Conservation (phyloP, 1,140 invertebrate genomes). For the Wiebesia pumilae region DNA sequence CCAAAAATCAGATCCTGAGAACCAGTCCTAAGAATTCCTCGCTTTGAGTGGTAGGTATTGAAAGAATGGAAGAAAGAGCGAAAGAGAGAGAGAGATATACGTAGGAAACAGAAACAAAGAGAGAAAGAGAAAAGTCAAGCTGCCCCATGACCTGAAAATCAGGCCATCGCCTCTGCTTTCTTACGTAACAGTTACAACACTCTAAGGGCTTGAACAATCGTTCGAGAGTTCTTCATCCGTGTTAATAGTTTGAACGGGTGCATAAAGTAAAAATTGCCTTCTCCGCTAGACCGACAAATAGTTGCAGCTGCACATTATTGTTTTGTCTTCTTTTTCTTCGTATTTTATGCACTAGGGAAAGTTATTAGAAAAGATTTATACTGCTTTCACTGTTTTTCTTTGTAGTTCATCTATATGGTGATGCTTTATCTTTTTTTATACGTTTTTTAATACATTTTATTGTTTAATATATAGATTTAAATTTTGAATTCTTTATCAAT, state of each 20-base stretch:
- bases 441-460: too few species aligned
- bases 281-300: not conserved
- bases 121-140: slow-evolving; percentile 58
- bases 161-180: slow-evolving; percentile 67
- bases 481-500: too few species aligned
- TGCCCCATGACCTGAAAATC: slow-evolving; percentile 71
- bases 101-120: slow-evolving; percentile 60
- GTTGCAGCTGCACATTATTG: not conserved
- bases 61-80: slow-evolving; percentile 49
- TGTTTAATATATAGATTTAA: too few species aligned
- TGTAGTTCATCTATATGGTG: not conserved
- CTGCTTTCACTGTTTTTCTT: not conserved
- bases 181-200: slow-evolving; percentile 70
- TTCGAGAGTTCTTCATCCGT: slow-evolving; percentile 34
- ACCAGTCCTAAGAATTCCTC: slow-evolving; percentile 8
- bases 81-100: slow-evolving; percentile 65
- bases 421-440: too few species aligned
- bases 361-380: not conserved
- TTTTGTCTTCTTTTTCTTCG: not conserved
- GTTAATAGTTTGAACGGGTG: not conserved
- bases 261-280: slow-evolving; percentile 29
- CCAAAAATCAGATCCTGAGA: slow-evolving; percentile 23
- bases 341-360: not conserved
- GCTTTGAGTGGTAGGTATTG: not conserved
- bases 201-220: not conserved